Conservation (phyloP, 2,113 vertebrate species). For the Reinhardtius hippoglossoides region DNA sequence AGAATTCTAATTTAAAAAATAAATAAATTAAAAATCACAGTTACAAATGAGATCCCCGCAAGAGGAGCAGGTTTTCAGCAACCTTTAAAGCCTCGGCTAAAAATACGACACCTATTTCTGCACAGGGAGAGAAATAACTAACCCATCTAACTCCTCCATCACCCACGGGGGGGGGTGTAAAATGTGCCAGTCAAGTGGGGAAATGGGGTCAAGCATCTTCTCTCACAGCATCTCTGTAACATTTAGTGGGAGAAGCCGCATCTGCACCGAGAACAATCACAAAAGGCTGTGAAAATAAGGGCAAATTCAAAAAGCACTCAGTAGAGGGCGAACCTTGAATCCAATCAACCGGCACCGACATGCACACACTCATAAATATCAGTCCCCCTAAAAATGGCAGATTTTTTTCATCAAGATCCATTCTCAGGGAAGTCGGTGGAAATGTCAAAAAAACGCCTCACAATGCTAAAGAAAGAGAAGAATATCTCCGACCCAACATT, state of each 20-base stretch:
- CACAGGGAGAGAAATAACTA: slow-evolving; percentile 39
- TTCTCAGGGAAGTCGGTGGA: too few relatives aligned
- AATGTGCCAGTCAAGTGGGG: slow-evolving; percentile 46
- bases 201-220: slow-evolving; percentile 44
- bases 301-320: too few relatives aligned
- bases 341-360: too few relatives aligned
- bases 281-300: background rate
- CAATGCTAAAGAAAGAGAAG: too few relatives aligned
- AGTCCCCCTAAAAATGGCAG: too few relatives aligned
- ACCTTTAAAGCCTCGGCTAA: slow-evolving; percentile 36
- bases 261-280: background rate
- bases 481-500: too few relatives aligned
- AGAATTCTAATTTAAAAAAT: slow-evolving; percentile 30
- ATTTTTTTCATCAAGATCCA: too few relatives aligned
- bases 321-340: too few relatives aligned
- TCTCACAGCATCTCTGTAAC: background rate
- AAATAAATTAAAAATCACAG: background rate
- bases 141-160: slow-evolving; percentile 23
- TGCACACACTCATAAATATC: too few relatives aligned
- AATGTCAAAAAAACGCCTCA: too few relatives aligned
- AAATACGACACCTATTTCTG: slow-evolving; percentile 49
- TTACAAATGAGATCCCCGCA: slow-evolving; percentile 36
- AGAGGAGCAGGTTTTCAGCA: slow-evolving; percentile 23
- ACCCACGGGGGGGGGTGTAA: slow-evolving; percentile 28
- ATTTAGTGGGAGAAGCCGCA: background rate